phyloP scores from a whole-genome alignment of 2,888 invertebrate genomes.

The Sphaerophoria taeniata region DNA sequence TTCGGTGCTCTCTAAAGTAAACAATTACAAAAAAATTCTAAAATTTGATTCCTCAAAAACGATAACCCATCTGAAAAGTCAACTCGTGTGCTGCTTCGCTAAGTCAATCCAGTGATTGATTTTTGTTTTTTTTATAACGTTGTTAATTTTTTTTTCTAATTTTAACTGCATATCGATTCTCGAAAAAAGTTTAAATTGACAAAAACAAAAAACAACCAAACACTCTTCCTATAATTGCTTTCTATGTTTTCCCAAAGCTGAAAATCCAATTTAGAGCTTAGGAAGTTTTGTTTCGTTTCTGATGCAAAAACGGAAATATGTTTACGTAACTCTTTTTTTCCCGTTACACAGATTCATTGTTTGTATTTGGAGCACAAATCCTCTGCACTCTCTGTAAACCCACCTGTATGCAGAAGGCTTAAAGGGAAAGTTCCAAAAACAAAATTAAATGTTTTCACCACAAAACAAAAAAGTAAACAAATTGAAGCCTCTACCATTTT shows the following conservation, averaged over 20 bases:
- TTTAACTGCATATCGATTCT: neutral
- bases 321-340: slow-evolving; percentile 44
- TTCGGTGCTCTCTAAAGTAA: too few species aligned
- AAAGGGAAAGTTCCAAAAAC: neutral
- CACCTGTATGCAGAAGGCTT: slow-evolving; percentile 35
- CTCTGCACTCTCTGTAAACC: neutral
- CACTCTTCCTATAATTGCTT: slow-evolving; percentile 73
- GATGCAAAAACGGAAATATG: slow-evolving; percentile 54
- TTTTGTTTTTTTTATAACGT: slow-evolving; percentile 6
- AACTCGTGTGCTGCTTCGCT: slow-evolving; percentile 6
- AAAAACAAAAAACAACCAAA: slow-evolving; percentile 35
- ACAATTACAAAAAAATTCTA: neutral
- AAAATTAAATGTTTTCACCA: slow-evolving; percentile 14
- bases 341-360: neutral
- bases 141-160: neutral
- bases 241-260: slow-evolving; percentile 54
- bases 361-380: neutral
- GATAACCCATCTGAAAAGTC: neutral
- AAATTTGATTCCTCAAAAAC: neutral
- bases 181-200: slow-evolving; percentile 40
- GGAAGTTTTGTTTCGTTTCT: slow-evolving; percentile 63
- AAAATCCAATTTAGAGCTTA: slow-evolving; percentile 71
- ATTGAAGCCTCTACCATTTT: neutral
- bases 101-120: slow-evolving; percentile 30
- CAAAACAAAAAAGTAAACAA: slow-evolving; percentile 3